These are phyloP conservation scores for Rhingia rostrata DNA, from an alignment of 2,888 invertebrate genomes.

Conservation along the genomic window DNA sequence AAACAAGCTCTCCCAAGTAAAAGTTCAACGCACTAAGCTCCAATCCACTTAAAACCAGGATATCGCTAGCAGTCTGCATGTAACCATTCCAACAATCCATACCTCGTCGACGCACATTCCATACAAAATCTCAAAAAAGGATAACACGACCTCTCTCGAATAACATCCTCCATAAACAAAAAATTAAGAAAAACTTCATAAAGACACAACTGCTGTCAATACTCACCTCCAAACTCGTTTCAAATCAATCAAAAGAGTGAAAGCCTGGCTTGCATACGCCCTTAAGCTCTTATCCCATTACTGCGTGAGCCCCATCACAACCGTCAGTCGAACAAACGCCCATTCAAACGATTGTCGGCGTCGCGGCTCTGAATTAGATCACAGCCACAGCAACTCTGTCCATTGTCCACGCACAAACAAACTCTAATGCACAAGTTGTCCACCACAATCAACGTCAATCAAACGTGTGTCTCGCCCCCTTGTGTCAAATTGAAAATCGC, in stretches of 20 bases:
- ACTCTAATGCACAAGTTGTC: slow-evolving; percentile 64
- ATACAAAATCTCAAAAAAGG: no score
- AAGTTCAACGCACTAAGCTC: no score
- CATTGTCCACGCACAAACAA: slow-evolving; percentile 60
- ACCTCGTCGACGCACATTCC: no score
- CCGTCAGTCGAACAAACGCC: slow-evolving; percentile 48
- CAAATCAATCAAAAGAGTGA: neutral
- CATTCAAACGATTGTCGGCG: slow-evolving; percentile 47
- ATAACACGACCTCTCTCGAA: no score
- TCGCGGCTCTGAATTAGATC: slow-evolving; percentile 43
- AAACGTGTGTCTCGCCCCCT: slow-evolving; percentile 67
- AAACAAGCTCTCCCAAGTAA: no score
- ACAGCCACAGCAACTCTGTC: slow-evolving; percentile 37
- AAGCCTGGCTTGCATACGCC: slow-evolving; percentile 14
- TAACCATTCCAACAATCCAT: no score
- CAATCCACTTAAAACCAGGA: no score
- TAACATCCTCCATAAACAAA: no score
- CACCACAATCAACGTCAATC: slow-evolving; percentile 73
- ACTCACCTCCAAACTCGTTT: neutral
- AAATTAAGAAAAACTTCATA: no score
- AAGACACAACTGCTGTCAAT: neutral
- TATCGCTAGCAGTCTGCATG: no score
- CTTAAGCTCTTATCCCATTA: slow-evolving; percentile 23
- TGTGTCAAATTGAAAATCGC: slow-evolving; percentile 71
- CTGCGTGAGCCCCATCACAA: slow-evolving; percentile 37